A percentile compares a stretch with the other conserved stretches of the same genome.
Conservation (phyloP, 2,888 invertebrate species). For the Melieria picta region DNA sequence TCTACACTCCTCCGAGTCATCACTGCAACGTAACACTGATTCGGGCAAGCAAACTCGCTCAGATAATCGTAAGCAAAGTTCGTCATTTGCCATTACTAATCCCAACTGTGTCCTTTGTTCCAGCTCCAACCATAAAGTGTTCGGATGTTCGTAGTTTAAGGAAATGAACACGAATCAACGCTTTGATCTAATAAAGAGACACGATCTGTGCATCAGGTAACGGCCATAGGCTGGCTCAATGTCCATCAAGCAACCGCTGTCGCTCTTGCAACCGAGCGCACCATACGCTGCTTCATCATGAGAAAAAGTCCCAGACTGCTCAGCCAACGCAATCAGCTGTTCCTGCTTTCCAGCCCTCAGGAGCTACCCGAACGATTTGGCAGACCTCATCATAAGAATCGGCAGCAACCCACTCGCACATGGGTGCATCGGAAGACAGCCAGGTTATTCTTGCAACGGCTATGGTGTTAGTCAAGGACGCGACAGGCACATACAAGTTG, state of each 20-base stretch:
- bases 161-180: constrained; percentile 11
- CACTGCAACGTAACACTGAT: not conserved
- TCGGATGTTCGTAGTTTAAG: constrained; percentile 14
- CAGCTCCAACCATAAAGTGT: not conserved
- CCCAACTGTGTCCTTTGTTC: constrained; percentile 15
- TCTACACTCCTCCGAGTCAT: constrained; percentile 4
- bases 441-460: not conserved
- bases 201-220: constrained; percentile 3
- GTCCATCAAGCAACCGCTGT: constrained; percentile 3
- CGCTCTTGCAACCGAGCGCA: not conserved
- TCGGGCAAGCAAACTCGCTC: not conserved
- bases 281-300: not conserved
- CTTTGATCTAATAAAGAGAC: not conserved
- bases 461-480: constrained; percentile 1
- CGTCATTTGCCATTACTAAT: constrained; percentile 1
- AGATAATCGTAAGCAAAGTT: not conserved
- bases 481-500: not conserved
- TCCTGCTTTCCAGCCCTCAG: not conserved
- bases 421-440: not conserved
- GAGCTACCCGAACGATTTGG: not conserved
- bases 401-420: not conserved
- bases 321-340: not conserved
- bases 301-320: not conserved
- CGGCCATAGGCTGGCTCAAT: not conserved
- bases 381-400: not conserved